Evolutionary conservation across 2,113 vertebrate genomes (phyloP).

Genomic region (Microcebus lehilahytsara): DNA sequence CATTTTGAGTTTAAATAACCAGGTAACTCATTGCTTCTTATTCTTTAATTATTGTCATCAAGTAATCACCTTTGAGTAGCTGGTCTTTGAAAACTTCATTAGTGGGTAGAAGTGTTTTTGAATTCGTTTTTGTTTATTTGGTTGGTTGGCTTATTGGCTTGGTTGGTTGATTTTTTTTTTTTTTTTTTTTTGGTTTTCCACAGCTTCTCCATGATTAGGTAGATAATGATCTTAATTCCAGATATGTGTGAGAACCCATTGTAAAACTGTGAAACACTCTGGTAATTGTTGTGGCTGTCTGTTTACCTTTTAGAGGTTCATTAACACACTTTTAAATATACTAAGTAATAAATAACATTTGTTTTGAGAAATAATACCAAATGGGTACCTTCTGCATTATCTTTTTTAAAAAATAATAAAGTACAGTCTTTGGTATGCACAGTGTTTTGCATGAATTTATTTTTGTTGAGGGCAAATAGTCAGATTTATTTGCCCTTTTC

Average conservation of each 20-base stretch:
- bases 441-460: background rate
- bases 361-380: slow-evolving; percentile 17
- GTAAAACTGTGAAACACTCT: slow-evolving; percentile 12
- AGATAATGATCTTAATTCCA: slow-evolving; percentile 45
- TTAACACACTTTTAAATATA: slow-evolving; percentile 46
- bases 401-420: background rate
- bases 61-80: background rate
- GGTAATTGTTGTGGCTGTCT: slow-evolving; percentile 9
- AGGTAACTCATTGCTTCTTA: slow-evolving; percentile 6
- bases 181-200: background rate
- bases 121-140: background rate
- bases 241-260: background rate
- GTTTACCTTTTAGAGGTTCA: slow-evolving; percentile 32
- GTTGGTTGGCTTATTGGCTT: background rate
- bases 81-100: background rate
- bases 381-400: slow-evolving; percentile 3
- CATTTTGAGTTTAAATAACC: background rate
- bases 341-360: slow-evolving; percentile 16
- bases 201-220: background rate
- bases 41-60: slow-evolving; percentile 30
- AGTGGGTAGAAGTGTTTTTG: background rate
- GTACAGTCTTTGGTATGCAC: background rate
- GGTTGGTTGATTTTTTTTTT: background rate
- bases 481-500: slow-evolving; percentile 5
- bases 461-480: slow-evolving; percentile 7